phyloP scores from a whole-genome alignment of 2,797 vertebrate genomes.

The Leucoraja ocellata region DNA sequence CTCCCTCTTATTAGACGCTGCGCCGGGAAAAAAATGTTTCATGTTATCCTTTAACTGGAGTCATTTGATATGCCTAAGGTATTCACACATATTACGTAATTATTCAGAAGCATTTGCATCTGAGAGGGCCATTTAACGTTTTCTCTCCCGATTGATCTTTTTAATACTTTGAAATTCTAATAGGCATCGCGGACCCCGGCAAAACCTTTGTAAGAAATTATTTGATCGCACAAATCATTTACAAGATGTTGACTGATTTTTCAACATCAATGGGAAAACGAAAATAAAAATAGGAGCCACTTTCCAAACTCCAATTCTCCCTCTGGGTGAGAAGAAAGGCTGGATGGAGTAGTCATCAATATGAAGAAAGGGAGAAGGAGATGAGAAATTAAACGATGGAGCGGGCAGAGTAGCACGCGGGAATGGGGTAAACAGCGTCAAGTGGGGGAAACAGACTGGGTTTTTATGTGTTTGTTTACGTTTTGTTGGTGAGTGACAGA shows the following conservation, averaged over 20 bases:
- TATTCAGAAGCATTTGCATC: slow-evolving; percentile 30
- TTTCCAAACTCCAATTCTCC: too few species aligned
- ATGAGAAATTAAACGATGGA: not conserved
- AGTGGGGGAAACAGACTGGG: not conserved
- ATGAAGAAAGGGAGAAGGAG: not conserved
- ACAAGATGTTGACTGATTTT: not conserved
- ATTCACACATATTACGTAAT: slow-evolving; percentile 19
- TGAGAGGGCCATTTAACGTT: slow-evolving; percentile 22
- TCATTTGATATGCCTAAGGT: slow-evolving; percentile 13
- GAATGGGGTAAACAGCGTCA: slow-evolving; percentile 36
- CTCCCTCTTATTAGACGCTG: slow-evolving; percentile 39
- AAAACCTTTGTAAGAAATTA: not conserved
- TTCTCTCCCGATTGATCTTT: not conserved
- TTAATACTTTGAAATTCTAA: slow-evolving; percentile 34
- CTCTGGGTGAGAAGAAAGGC: not conserved
- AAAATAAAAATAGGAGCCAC: not conserved
- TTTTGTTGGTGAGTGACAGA: not conserved
- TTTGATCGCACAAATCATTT: not conserved
- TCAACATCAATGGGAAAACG: not conserved
- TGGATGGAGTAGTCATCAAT: not conserved
- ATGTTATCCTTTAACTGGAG: slow-evolving; percentile 38
- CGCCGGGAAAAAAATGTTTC: not conserved
- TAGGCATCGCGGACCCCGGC: not conserved
- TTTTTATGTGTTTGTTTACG: not conserved
- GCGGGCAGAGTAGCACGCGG: slow-evolving; percentile 17